A percentile compares a stretch with the other conserved stretches of the same genome.
phyloP scores from a whole-genome alignment of 1,140 invertebrate species.

The Riptortus pedestris region DNA sequence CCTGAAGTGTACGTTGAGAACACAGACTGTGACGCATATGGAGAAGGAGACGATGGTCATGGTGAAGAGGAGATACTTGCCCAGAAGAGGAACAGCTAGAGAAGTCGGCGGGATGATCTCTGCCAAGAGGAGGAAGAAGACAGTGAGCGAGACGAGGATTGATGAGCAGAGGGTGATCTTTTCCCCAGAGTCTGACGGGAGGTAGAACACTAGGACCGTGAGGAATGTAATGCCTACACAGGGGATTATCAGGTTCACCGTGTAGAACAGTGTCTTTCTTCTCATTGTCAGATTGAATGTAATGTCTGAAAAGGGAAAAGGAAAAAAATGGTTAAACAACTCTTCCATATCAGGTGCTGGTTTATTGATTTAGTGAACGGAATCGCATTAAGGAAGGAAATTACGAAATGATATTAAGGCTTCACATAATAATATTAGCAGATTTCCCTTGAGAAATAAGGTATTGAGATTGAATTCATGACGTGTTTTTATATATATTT shows the following conservation, averaged over 20 bases:
- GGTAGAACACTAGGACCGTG: constrained; percentile 88
- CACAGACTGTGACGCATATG: constrained; percentile 92
- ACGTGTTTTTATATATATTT: too few species aligned
- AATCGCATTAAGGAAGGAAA: too few species aligned
- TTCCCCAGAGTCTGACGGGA: constrained; percentile 91
- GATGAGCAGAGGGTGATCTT: constrained; percentile 93
- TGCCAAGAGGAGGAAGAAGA: constrained; percentile 93
- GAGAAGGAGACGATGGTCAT: constrained; percentile 96
- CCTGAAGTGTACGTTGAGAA: constrained; percentile 96
- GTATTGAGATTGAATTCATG: too few species aligned
- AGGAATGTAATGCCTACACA: constrained; percentile 87
- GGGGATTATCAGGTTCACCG: constrained; percentile 81
- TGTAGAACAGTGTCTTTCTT: constrained; percentile 83
- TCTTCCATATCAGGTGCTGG: too few species aligned
- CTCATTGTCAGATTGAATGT: constrained; percentile 93
- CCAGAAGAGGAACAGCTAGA: constrained; percentile 89
- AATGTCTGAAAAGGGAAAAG: constrained; percentile 56
- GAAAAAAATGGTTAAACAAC: neutral
- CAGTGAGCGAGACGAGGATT: constrained; percentile 93
- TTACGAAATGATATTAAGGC: too few species aligned
- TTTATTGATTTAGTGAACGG: too few species aligned
- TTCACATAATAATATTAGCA: too few species aligned
- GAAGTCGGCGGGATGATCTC: constrained; percentile 97
- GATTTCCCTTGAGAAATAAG: too few species aligned
- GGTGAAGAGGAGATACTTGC: constrained; percentile 92